Percentiles rank a stretch among this genome's conserved stretches.
These are phyloP conservation scores for Ridgeia piscesae DNA, from an alignment of 1,140 invertebrate species.

Conservation along the genomic window DNA sequence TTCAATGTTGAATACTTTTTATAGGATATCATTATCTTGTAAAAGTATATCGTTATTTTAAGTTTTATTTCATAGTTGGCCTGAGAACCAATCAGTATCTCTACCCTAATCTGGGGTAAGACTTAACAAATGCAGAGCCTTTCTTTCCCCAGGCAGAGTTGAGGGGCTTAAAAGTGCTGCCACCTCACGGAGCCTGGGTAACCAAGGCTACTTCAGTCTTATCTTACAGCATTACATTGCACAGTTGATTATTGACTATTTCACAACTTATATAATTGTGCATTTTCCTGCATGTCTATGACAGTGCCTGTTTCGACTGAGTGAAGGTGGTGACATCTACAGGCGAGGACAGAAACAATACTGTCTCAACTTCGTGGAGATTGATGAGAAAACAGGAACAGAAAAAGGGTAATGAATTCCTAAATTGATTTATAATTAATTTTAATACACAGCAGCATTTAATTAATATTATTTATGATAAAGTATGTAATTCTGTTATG, in stretches of 20 bases:
- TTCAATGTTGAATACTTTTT: no score
- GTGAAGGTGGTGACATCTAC: conserved; percentile 31
- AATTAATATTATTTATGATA: not conserved
- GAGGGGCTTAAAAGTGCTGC: no score
- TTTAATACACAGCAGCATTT: not conserved
- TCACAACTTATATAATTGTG: not conserved
- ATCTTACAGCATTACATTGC: not conserved
- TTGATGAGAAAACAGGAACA: conserved; percentile 31
- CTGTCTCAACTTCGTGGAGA: conserved; percentile 45
- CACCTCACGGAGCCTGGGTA: no score
- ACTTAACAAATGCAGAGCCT: no score
- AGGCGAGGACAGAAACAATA: conserved; percentile 48
- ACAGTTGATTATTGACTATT: not conserved
- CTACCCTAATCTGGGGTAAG: no score
- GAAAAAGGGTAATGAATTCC: conserved; percentile 42
- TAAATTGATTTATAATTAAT: not conserved
- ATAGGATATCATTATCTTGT: no score
- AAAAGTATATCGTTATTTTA: no score
- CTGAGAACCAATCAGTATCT: no score
- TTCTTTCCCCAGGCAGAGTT: no score
- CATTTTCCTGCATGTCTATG: not conserved
- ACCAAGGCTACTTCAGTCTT: not conserved
- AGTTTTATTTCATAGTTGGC: no score
- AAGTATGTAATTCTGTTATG: not conserved
- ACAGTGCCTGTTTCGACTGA: not conserved